Percentiles rank a stretch among this genome's conserved stretches.
These are phyloP conservation scores for Cheilosia soror DNA, from an alignment of 2,888 invertebrate species.

Conservation along the genomic window DNA sequence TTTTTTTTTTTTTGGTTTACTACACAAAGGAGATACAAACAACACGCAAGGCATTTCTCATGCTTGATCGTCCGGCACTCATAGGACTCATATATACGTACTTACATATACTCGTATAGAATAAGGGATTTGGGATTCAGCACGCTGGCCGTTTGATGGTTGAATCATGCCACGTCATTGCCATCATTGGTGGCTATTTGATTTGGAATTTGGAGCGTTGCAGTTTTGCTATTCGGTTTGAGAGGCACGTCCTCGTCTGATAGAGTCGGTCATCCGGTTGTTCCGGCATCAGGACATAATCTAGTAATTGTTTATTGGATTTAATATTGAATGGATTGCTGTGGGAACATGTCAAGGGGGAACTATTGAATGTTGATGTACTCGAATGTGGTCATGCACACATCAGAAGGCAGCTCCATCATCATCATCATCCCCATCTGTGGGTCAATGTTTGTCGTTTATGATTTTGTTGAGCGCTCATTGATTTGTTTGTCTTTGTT, in stretches of 20 bases:
- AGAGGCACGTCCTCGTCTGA: slow-evolving; percentile 41
- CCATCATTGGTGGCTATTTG: slow-evolving; percentile 71
- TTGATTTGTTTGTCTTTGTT: slow-evolving; percentile 52
- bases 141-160: slow-evolving; percentile 61
- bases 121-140: slow-evolving; percentile 65
- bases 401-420: not conserved
- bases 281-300: slow-evolving; percentile 61
- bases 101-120: slow-evolving; percentile 4
- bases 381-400: slow-evolving; percentile 28
- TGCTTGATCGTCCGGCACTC: slow-evolving; percentile 50
- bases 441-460: slow-evolving; percentile 57
- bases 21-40: slow-evolving; percentile 14
- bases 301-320: slow-evolving; percentile 73
- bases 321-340: slow-evolving; percentile 71
- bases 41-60: slow-evolving; percentile 51
- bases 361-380: slow-evolving; percentile 39
- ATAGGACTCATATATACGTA: not conserved
- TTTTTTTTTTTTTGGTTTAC: slow-evolving; percentile 1
- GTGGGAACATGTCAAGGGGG: slow-evolving; percentile 52
- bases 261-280: slow-evolving; percentile 19
- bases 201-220: slow-evolving; percentile 69
- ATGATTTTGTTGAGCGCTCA: slow-evolving; percentile 58
- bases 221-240: slow-evolving; percentile 51
- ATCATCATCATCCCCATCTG: slow-evolving; percentile 22
- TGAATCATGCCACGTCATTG: slow-evolving; percentile 69